Evolutionary conservation across 2,797 vertebrate species (phyloP).

Genomic region (Gallirallus australis): DNA sequence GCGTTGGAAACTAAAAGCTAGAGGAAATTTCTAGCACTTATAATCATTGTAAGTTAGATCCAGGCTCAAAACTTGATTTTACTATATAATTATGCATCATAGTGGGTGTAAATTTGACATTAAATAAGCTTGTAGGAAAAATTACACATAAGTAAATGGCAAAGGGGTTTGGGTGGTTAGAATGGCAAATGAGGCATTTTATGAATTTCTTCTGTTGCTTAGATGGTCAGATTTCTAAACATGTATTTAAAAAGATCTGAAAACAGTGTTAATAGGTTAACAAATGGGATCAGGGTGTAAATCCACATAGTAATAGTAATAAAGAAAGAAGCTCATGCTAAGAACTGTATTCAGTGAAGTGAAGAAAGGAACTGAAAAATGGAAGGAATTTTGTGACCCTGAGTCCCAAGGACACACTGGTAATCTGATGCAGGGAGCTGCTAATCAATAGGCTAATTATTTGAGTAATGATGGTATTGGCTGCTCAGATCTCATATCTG

Average conservation of each 20-base stretch:
- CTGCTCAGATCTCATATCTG: neutral
- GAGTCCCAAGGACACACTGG: neutral
- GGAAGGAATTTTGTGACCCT: neutral
- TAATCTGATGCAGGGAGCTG: neutral
- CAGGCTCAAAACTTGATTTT: neutral
- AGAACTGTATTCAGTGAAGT: neutral
- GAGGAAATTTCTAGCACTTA: rapidly evolving
- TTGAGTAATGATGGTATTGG: neutral
- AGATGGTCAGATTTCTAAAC: neutral
- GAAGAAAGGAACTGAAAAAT: neutral
- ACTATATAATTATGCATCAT: neutral
- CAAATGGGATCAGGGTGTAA: neutral
- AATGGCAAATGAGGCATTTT: neutral
- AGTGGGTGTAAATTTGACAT: neutral
- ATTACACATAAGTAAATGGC: neutral
- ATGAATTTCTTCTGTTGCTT: neutral
- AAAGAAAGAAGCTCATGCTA: neutral
- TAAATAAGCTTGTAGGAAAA: neutral
- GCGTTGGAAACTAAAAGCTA: neutral
- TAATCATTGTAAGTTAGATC: neutral
- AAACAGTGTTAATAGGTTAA: neutral
- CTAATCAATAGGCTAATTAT: constrained; percentile 12
- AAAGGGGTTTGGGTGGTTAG: neutral
- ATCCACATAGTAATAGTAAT: neutral
- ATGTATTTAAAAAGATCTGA: neutral